Evolutionary conservation across 2,113 vertebrate genomes (phyloP), one percentile per base, ranked within the genome.

Genomic region (Hypomesus transpacificus): DNA sequence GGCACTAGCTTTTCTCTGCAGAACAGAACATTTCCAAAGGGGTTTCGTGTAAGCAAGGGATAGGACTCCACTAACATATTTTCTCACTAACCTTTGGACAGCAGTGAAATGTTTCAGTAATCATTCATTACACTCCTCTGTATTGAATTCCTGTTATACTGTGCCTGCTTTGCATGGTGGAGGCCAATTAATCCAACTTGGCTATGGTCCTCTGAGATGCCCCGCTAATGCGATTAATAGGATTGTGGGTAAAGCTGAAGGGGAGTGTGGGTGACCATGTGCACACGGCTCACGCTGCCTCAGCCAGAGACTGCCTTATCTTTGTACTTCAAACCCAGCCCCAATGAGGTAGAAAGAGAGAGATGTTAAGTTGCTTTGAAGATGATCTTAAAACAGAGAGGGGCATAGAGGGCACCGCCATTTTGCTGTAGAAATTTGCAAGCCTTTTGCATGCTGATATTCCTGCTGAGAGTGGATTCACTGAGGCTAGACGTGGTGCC

Each of bases 151-250:
- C 80, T 84, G 86, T 82, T 88, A 80, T 83, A 87, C 68, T 84
- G 69, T 80, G 76, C 77, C 82, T 79, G 82, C 87, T 88, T 91
- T 92, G 88, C 89, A 90, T 91, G 85, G 85, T 71, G 72, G 60
- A 79, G 83, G 77, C 82, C 89, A 87, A 92, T 93, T 90, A 92
- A 91, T 91, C 84, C 87, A 85, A 84, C 75, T 84, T 81, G 87
- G 85, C 87, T 81, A 69, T 75, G 74, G 84, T 60, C 76, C 79
- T 89, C 76, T 66, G 86, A 88, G 82, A 73, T 60, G 67, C 58
- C 70, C 31, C 74, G 77, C 82, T 90, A 91, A 90, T 88, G 85
- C 84, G 81, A 91, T 90, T 90, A 90, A 91, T 90, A 83, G 87
- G 79, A 84, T 87, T 89, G 81, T 82, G 79, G 80, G 80, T 85